Conservation (phyloP, 2,113 vertebrate genomes). For the Amazona vittata region DNA sequence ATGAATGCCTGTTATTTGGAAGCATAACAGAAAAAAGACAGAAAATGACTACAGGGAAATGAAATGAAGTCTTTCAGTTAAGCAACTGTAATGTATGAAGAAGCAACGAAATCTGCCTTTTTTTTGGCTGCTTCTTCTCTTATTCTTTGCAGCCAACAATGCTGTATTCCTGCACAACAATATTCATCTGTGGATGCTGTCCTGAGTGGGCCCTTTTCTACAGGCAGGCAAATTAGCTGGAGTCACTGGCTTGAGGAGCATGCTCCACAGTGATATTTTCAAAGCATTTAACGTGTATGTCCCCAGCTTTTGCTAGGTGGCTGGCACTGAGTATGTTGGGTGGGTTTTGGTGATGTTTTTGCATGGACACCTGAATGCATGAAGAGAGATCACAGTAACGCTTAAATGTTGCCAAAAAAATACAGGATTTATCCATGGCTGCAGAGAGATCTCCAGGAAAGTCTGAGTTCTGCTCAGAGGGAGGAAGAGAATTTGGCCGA, state of each 20-base stretch:
- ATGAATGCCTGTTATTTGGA: constrained; percentile 13
- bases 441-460: not conserved
- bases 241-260: not conserved
- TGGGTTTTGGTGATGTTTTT: not conserved
- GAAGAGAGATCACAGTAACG: not conserved
- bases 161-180: not conserved
- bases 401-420: not conserved
- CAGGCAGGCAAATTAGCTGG: not conserved
- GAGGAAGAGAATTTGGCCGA: not conserved
- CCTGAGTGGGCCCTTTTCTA: not conserved
- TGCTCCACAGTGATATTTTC: not conserved
- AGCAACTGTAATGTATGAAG: not conserved
- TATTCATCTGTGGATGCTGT: not conserved
- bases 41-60: constrained; percentile 15
- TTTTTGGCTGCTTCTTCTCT: no score
- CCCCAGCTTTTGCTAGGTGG: not conserved
- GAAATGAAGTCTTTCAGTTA: not conserved
- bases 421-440: not conserved
- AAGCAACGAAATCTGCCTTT: not conserved
- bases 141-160: not conserved
- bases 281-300: not conserved
- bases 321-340: not conserved
- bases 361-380: not conserved
- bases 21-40: constrained; percentile 24
- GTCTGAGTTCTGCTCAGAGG: not conserved